phyloP scores from a whole-genome alignment of 1,140 invertebrate genomes.

The Drosophila punjabiensis region DNA sequence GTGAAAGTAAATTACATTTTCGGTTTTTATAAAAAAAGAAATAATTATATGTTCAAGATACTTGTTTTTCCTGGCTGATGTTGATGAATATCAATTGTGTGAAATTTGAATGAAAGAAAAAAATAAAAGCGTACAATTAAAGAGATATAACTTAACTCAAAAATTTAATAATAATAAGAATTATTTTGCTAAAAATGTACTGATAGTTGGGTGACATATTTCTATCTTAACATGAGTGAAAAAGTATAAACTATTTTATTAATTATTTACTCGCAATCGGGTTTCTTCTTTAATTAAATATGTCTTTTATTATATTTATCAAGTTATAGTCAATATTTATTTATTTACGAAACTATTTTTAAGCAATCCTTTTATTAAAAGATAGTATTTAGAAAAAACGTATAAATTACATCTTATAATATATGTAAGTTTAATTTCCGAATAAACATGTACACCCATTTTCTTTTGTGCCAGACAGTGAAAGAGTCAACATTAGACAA shows the following conservation, averaged over 20 bases:
- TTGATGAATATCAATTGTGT: not conserved
- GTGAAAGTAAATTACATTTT: constrained; percentile 57
- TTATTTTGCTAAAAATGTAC: too few species aligned
- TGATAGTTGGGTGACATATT: too few species aligned
- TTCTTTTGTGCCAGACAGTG: too few species aligned
- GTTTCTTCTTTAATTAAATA: too few species aligned
- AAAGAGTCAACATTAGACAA: too few species aligned
- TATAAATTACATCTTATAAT: too few species aligned
- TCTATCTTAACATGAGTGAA: too few species aligned
- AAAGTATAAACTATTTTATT: too few species aligned
- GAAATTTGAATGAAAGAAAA: not conserved
- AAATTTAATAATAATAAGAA: not conserved
- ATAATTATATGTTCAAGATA: not conserved
- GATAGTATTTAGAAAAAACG: not conserved
- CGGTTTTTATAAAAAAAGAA: not conserved
- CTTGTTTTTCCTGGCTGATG: not conserved
- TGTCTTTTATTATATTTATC: not conserved
- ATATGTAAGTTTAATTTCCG: too few species aligned
- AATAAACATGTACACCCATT: too few species aligned
- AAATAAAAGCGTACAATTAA: not conserved
- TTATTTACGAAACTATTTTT: not conserved
- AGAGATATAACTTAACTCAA: not conserved
- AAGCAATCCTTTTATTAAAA: not conserved
- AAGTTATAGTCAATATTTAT: not conserved
- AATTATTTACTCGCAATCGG: too few species aligned